These are phyloP conservation scores for Epinotia brunnichana DNA, from an alignment of 2,888 invertebrate species.

Conservation along the genomic window DNA sequence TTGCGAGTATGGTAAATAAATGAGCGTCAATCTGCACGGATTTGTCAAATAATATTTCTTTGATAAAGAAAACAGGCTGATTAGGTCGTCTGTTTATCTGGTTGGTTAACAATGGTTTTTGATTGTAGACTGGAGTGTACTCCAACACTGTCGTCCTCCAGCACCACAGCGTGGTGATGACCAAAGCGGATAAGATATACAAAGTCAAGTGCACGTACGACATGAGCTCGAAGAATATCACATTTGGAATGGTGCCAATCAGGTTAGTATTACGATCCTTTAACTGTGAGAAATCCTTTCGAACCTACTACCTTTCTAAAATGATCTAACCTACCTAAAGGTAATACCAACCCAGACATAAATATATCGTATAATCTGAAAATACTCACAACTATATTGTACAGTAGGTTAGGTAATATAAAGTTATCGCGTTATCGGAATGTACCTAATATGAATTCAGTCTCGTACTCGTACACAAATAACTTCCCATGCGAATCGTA, in stretches of 20 bases:
- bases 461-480: conserved; percentile 29
- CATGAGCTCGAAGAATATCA: conserved; percentile 97
- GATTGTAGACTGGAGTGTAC: conserved; percentile 93
- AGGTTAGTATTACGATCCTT: conserved; percentile 81
- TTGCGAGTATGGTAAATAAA: neutral
- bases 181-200: conserved; percentile 97
- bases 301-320: neutral
- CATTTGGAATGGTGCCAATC: conserved; percentile 98
- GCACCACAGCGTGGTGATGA: conserved; percentile 98
- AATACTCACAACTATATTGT: neutral
- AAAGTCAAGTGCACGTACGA: conserved; percentile 98
- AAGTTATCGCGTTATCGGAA: neutral
- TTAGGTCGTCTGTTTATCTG: neutral
- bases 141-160: conserved; percentile 97
- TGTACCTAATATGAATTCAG: conserved; percentile 31
- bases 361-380: neutral
- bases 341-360: neutral
- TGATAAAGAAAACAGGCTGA: neutral
- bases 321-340: no score
- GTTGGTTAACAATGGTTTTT: conserved; percentile 27
- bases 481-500: conserved; percentile 53
- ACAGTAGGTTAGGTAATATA: neutral
- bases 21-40: neutral
- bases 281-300: neutral
- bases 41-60: neutral